Percentiles rank a stretch among this genome's conserved stretches.
These are phyloP conservation scores for Todiramphus saurophagus DNA, from an alignment of 2,113 vertebrate species.

Conservation along the genomic window DNA sequence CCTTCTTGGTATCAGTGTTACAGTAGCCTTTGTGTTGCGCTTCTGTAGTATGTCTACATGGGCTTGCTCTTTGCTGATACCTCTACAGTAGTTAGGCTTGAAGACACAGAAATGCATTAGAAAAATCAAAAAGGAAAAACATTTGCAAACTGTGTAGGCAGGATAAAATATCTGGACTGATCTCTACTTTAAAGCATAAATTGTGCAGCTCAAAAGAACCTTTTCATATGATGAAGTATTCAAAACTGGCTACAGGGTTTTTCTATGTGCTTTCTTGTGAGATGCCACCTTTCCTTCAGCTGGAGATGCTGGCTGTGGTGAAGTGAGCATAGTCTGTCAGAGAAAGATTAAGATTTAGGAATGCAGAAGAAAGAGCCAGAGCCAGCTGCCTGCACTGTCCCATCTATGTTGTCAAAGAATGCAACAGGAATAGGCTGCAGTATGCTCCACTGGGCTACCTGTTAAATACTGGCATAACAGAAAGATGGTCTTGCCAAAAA, in stretches of 20 bases:
- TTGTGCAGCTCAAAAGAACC: not conserved
- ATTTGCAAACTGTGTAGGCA: not conserved
- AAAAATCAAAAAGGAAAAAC: not conserved
- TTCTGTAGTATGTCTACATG: not conserved
- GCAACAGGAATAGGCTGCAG: not conserved
- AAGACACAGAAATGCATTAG: not conserved
- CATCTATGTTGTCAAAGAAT: not conserved
- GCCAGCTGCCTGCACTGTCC: not conserved
- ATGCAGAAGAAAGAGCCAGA: not conserved
- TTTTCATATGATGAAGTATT: not conserved
- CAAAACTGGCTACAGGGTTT: not conserved
- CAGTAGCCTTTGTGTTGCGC: not conserved
- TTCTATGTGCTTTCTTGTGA: not conserved
- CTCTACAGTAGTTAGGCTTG: not conserved
- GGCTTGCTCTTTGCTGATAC: not conserved
- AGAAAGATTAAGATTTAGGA: not conserved
- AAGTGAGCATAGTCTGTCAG: not conserved
- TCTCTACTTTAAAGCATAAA: not conserved
- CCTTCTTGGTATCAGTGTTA: not conserved
- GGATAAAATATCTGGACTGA: not conserved
- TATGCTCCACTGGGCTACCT: not conserved
- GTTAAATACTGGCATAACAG: not conserved
- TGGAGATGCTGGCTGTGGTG: not conserved
- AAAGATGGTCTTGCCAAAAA: not conserved
- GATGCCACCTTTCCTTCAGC: not conserved